Evolutionary conservation across 2,888 invertebrate species (phyloP).

Genomic region (Hetaerina titia): DNA sequence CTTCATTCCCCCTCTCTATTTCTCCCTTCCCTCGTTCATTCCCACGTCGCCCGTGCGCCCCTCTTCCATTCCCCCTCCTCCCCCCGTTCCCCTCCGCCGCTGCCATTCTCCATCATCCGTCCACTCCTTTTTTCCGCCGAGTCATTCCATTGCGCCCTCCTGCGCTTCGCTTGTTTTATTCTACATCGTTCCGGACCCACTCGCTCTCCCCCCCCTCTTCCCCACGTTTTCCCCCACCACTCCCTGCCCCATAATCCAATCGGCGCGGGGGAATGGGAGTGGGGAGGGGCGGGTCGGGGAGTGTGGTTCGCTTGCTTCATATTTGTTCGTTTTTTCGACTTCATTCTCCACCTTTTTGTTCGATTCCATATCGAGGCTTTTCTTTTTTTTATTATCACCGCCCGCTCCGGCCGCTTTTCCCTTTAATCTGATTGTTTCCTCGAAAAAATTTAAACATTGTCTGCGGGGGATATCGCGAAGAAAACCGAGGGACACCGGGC

Average conservation of each 20-base stretch:
- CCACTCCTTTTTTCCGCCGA: slow-evolving; percentile 21
- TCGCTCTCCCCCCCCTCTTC: neutral
- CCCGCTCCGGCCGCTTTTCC: neutral
- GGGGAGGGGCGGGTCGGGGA: neutral
- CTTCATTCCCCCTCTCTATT: neutral
- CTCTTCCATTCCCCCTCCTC: too few relatives aligned
- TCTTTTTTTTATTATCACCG: neutral
- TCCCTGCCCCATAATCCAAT: neutral
- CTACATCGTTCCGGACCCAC: neutral
- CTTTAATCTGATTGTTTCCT: slow-evolving; percentile 30
- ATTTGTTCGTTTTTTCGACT: slow-evolving; percentile 29
- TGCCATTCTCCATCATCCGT: slow-evolving; percentile 16
- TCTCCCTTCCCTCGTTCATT: neutral
- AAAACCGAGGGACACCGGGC: neutral
- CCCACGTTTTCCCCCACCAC: neutral
- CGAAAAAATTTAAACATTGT: slow-evolving; percentile 18
- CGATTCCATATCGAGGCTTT: slow-evolving; percentile 21
- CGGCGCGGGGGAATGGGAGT: neutral
- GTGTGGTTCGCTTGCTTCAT: slow-evolving; percentile 30
- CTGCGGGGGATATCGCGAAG: slow-evolving; percentile 27
- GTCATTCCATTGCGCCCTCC: slow-evolving; percentile 27
- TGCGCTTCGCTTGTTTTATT: slow-evolving; percentile 31
- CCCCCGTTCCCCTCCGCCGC: neutral
- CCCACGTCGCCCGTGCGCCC: neutral
- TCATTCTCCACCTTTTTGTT: slow-evolving; percentile 17